phyloP scores from a whole-genome alignment of 2,113 vertebrate genomes.

The Plecturocebus donacophilus region DNA sequence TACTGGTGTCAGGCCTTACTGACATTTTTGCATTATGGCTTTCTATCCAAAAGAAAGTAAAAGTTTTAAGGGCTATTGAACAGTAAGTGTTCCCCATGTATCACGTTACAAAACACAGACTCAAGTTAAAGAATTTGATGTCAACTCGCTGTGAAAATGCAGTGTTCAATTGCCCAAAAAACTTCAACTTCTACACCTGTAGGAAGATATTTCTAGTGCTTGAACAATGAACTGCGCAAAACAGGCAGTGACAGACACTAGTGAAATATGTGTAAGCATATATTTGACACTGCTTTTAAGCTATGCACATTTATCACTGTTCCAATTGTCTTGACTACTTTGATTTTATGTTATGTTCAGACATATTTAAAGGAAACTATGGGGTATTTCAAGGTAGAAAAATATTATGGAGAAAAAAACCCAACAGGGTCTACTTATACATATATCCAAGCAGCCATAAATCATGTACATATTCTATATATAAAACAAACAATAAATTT shows the following conservation, averaged over 20 bases:
- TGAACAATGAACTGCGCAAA: conserved; percentile 21
- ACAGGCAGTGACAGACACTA: not conserved
- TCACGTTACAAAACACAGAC: conserved; percentile 60
- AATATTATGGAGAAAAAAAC: not conserved
- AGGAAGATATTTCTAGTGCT: conserved; percentile 27
- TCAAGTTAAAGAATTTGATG: conserved; percentile 43
- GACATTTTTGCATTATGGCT: conserved; percentile 50
- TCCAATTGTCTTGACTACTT: not conserved
- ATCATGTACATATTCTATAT: not conserved
- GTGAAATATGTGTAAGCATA: not conserved
- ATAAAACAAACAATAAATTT: not conserved
- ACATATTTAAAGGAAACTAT: not conserved
- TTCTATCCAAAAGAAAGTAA: conserved; percentile 50
- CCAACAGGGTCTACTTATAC: not conserved
- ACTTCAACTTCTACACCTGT: not conserved
- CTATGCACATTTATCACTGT: not conserved
- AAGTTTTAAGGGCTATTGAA: conserved; percentile 65
- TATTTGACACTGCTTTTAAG: not conserved
- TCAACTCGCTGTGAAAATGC: conserved; percentile 45
- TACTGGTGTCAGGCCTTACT: not conserved
- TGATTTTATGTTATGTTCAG: not conserved
- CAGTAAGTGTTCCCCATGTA: conserved; percentile 57
- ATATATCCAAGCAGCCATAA: not conserved
- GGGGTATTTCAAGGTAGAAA: not conserved
- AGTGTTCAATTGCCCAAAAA: conserved; percentile 47